Evolutionary conservation across 2,113 vertebrate species (phyloP).

Genomic region (Hippocampus mohnikei): DNA sequence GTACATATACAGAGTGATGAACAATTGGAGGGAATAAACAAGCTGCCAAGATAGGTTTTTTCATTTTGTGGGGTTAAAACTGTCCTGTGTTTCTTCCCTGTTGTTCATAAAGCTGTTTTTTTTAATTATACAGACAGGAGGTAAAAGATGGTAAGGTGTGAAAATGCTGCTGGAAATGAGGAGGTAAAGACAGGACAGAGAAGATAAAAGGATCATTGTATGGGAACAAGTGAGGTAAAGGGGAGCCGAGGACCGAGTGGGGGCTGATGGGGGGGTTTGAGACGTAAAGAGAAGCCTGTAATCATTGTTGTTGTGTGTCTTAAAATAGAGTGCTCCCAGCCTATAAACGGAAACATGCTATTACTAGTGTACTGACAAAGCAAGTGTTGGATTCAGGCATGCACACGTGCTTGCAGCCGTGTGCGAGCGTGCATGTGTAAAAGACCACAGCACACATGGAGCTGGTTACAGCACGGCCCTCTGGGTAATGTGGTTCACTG

Average conservation of each 20-base stretch:
- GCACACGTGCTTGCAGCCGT: conserved; percentile 19
- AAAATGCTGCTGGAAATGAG: neutral
- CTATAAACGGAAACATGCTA: conserved; percentile 78
- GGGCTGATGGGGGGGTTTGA: conserved; percentile 3
- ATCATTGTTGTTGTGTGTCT: conserved; percentile 78
- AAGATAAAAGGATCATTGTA: conserved; percentile 25
- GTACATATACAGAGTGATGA: neutral
- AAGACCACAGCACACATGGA: conserved; percentile 67
- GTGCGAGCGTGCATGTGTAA: conserved; percentile 20
- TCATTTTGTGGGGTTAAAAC: neutral
- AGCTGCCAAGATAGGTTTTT: neutral
- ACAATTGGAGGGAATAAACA: neutral
- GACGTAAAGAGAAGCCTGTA: conserved; percentile 63
- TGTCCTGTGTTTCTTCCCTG: neutral
- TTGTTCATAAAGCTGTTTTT: neutral
- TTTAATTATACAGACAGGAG: neutral
- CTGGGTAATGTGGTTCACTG: conserved; percentile 71
- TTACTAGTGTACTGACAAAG: conserved; percentile 76
- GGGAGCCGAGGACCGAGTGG: conserved; percentile 38
- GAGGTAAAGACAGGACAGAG: neutral
- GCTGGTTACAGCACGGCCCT: conserved; percentile 63
- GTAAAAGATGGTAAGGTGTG: neutral
- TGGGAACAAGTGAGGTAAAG: conserved; percentile 40
- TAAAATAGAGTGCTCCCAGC: conserved; percentile 74
- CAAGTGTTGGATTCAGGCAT: conserved; percentile 56